These are phyloP conservation scores for Dione juno DNA, from an alignment of 2,888 invertebrate genomes.

Conservation along the genomic window DNA sequence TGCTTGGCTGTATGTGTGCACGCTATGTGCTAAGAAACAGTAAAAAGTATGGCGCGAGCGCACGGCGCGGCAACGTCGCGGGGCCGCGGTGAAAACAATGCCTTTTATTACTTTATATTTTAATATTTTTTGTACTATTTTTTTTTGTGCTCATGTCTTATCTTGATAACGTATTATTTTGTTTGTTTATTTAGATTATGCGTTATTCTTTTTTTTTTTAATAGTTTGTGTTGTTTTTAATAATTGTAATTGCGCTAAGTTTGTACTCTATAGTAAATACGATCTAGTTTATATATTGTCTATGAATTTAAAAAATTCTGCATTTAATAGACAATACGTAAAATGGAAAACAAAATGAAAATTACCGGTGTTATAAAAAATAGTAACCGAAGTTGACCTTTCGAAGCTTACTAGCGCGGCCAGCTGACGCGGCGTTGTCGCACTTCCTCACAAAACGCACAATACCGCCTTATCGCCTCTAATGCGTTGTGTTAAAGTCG, in stretches of 20 bases:
- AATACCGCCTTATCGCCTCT: slow-evolving; percentile 77
- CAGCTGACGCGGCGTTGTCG: slow-evolving; percentile 83
- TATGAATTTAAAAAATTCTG: background rate
- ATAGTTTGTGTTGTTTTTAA: too few species aligned
- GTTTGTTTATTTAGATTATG: background rate
- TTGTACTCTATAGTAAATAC: background rate
- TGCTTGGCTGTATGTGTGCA: slow-evolving; percentile 57
- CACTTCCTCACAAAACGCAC: slow-evolving; percentile 61
- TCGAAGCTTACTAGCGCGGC: slow-evolving; percentile 78
- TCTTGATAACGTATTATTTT: background rate
- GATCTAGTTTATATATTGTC: background rate
- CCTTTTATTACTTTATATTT: slow-evolving; percentile 48
- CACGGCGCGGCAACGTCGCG: slow-evolving; percentile 77
- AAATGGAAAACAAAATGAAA: slow-evolving; percentile 56
- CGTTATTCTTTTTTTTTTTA: background rate
- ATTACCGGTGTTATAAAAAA: slow-evolving; percentile 74
- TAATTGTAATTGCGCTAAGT: background rate
- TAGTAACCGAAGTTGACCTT: slow-evolving; percentile 82
- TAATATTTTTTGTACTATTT: slow-evolving; percentile 6
- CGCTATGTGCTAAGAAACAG: slow-evolving; percentile 84
- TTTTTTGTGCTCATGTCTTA: background rate
- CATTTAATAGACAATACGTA: background rate
- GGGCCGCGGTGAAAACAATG: slow-evolving; percentile 80
- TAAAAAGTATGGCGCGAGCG: slow-evolving; percentile 84
- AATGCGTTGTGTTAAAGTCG: slow-evolving; percentile 53